Base-by-base conservation (phyloP, 2,797 vertebrate species). In the Bradypodion ventrale region DNA sequence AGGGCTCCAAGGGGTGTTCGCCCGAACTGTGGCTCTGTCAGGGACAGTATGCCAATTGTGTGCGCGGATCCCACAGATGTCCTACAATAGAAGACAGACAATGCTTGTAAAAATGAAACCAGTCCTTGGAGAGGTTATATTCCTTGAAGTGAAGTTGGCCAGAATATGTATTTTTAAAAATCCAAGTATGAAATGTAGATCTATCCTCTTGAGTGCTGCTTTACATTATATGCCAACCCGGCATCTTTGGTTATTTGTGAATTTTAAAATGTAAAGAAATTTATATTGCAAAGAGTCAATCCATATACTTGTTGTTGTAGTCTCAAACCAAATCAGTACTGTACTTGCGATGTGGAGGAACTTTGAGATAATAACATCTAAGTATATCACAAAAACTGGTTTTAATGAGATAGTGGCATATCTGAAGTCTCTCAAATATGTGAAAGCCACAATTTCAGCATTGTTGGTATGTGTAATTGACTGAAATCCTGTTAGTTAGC, bases 31-130 rank as follows among this genome's bases (percentile, higher is more conserved):
- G n/a, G n/a, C n/a, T n/a, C n/a, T n/a, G n/a, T n/a, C n/a, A n/a
- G n/a, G n/a, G n/a, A n/a, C n/a, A n/a, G n/a, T n/a, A n/a, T n/a
- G n/a, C n/a, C n/a, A n/a, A n/a, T n/a, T n/a, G n/a, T n/a, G n/a
- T n/a, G n/a, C n/a, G n/a, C n/a, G n/a, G n/a, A n/a, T n/a, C n/a
- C n/a, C 79, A 68, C 46, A 62, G 69, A 52, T 29, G 60, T 6
- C 25, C n/a, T 37, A 3, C 32, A 27, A n/a, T 75, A 49, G 21
- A 23, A 75, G 46, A 23, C 35, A 40, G 19, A 16, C 13, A n/a
- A 40, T 7, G 52, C 40, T 78, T 83, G 63, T 73, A 40, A 88
- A 89, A 90, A 74, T 29, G 80, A 63, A 81, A 79, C 62, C 16
- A 23, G 75, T 72, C 69, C 81, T 56, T 0, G 44, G 49, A 1